A percentile compares a stretch with the other conserved stretches of the same genome.
phyloP scores from a whole-genome alignment of 2,888 invertebrate species.

The Auanema freiburgensis region DNA sequence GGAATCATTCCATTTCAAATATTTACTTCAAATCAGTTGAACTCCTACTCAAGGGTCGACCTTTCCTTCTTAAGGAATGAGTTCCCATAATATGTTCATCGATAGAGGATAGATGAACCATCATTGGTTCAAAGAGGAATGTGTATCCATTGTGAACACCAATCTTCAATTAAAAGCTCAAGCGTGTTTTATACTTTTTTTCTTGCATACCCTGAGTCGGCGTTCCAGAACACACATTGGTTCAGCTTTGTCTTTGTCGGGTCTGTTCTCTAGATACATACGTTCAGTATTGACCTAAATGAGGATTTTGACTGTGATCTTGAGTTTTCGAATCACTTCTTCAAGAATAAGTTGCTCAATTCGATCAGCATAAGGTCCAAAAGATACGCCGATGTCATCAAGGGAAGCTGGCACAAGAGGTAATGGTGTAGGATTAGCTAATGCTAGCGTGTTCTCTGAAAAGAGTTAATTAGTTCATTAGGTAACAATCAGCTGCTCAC shows the following conservation, averaged over 20 bases:
- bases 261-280: constrained; percentile 23
- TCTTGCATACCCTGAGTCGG: constrained; percentile 25
- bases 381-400: constrained; percentile 44
- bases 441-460: not conserved
- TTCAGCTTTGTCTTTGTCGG: constrained; percentile 7
- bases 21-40: constrained; percentile 23
- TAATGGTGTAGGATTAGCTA: constrained; percentile 17
- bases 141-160: constrained; percentile 69
- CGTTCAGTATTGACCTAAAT: constrained; percentile 33
- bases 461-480: no score
- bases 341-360: constrained; percentile 43
- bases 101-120: constrained; percentile 63
- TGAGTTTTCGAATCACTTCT: constrained; percentile 18
- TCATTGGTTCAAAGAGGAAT: constrained; percentile 67
- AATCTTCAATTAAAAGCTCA: constrained; percentile 59
- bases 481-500: no score
- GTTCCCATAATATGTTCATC: constrained; percentile 26
- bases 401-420: constrained; percentile 27
- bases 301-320: not conserved
- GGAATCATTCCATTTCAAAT: not conserved
- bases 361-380: constrained; percentile 28
- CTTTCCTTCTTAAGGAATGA: constrained; percentile 29
- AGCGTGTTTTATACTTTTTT: no score
- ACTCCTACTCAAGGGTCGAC: constrained; percentile 26
- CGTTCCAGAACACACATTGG: constrained; percentile 40